phyloP scores from a whole-genome alignment of 2,888 invertebrate genomes.

The Anaspis maculata region DNA sequence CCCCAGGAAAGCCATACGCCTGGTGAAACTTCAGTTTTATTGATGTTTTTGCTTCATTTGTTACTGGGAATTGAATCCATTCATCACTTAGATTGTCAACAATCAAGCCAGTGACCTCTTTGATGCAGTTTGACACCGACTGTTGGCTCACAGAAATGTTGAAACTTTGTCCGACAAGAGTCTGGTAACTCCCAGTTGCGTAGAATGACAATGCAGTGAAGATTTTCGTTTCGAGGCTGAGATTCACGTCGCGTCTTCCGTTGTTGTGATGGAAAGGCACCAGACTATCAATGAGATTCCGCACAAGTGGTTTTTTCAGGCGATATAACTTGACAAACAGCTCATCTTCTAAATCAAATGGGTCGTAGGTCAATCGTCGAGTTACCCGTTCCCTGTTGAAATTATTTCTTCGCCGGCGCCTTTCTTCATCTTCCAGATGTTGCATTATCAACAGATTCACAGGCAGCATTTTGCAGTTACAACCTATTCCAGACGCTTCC shows the following conservation, averaged over 20 bases:
- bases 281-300: not conserved
- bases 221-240: not conserved
- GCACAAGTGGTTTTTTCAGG: not conserved
- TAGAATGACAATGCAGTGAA: constrained; percentile 5
- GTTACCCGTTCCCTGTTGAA: not conserved
- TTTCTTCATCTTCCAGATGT: not conserved
- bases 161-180: not conserved
- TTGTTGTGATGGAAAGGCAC: too few relatives aligned
- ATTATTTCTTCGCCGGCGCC: not conserved
- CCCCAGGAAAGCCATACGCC: not conserved
- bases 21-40: constrained; percentile 1
- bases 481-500: too few relatives aligned
- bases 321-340: not conserved
- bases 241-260: too few relatives aligned
- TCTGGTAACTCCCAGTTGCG: constrained; percentile 4
- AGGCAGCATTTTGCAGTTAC: not conserved
- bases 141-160: constrained; percentile 4
- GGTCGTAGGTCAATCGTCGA: not conserved
- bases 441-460: not conserved
- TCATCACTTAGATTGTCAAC: not conserved
- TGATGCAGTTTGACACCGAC: constrained; percentile 1
- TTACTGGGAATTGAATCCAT: constrained; percentile 6
- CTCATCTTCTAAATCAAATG: not conserved
- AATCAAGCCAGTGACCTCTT: constrained; percentile 3
- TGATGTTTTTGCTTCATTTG: not conserved